Evolutionary conservation across 2,888 invertebrate genomes (phyloP), one percentile per base, ranked within the genome.

Genomic region (Acrobasis suavella): DNA sequence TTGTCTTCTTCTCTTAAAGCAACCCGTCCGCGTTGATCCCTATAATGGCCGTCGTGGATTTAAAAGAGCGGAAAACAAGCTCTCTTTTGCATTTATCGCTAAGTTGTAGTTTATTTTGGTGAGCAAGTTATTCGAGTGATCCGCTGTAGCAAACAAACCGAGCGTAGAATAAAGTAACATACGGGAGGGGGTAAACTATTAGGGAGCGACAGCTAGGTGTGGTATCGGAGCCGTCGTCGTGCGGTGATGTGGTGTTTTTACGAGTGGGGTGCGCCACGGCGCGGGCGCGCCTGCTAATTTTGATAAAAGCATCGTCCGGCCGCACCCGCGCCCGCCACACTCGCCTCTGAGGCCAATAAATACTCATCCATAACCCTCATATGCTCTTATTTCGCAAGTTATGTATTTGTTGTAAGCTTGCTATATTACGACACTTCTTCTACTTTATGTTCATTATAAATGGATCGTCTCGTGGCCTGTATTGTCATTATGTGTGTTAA

Each of bases 261-360:
- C 86, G 90, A 87, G 81, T 78, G 85, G 88, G 91, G 91, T 85
- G 91, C 85, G 89, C 81, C 83, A 76, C 74, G 71, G 74, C 76
- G 78, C 82, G 85, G 89, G 85, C 86, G 87, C 87, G 87, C 85
- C 85, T 79, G 86, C 89, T 89, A 89, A 92, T 92, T 92, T 91
- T 83, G 91, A 89, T 92, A 91, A 92, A 92, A 92, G 92, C 92
- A 79, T 87, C 86, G 84, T 79, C 81, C 85, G 86, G 85, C 88
- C 91, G 85, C 91, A 75, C 91, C 91, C 85, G 75, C 71, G 74
- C 72, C 70, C 72, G 70, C 75, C 69, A 74, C 76, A 76, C 74
- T 79, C 83, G 78, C 81, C 81, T 72, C 77, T 76, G 75, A 73
- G 72, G 77, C 82, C 83, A 80, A 83, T 84, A 85, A 83, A 83